Evolutionary conservation across 2,888 invertebrate genomes (phyloP).

Genomic region (Chironomus riparius): DNA sequence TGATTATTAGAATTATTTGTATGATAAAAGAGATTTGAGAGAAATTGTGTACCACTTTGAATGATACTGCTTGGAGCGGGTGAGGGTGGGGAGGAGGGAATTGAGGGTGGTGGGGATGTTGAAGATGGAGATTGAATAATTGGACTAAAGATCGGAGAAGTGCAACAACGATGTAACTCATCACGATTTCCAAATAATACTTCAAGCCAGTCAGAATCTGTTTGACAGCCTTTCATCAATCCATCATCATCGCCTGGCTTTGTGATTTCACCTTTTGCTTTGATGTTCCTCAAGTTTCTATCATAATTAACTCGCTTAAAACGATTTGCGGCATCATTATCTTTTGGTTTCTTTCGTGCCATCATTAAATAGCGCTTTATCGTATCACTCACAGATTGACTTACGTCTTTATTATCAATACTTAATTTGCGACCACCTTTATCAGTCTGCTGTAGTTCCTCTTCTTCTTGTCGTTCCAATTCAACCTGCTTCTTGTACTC

Average conservation of each 20-base stretch:
- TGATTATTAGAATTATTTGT: conserved; percentile 35
- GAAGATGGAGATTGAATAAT: conserved; percentile 25
- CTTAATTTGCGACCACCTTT: conserved; percentile 54
- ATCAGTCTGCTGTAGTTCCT: conserved; percentile 35
- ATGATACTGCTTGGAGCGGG: conserved; percentile 38
- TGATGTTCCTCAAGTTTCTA: conserved; percentile 71
- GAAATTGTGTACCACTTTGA: conserved; percentile 51
- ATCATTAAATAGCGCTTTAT: conserved; percentile 77
- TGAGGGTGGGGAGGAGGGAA: conserved; percentile 41
- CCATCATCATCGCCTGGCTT: conserved; percentile 72
- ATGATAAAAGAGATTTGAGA: conserved; percentile 54
- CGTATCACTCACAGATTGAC: conserved; percentile 78
- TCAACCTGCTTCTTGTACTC: conserved; percentile 34
- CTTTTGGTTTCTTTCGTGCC: conserved; percentile 73
- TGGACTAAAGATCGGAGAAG: conserved; percentile 10
- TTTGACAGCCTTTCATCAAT: conserved; percentile 65
- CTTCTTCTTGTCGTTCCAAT: conserved; percentile 29
- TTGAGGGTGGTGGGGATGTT: conserved; percentile 33
- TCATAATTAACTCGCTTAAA: conserved; percentile 86
- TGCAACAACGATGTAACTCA: conserved; percentile 17
- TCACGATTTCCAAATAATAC: conserved; percentile 29
- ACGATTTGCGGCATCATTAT: conserved; percentile 68
- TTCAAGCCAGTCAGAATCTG: conserved; percentile 65
- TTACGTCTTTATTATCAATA: conserved; percentile 75
- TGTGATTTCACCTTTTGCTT: conserved; percentile 63